phyloP scores from a whole-genome alignment of 2,888 invertebrate genomes.

The Erebia palarica region DNA sequence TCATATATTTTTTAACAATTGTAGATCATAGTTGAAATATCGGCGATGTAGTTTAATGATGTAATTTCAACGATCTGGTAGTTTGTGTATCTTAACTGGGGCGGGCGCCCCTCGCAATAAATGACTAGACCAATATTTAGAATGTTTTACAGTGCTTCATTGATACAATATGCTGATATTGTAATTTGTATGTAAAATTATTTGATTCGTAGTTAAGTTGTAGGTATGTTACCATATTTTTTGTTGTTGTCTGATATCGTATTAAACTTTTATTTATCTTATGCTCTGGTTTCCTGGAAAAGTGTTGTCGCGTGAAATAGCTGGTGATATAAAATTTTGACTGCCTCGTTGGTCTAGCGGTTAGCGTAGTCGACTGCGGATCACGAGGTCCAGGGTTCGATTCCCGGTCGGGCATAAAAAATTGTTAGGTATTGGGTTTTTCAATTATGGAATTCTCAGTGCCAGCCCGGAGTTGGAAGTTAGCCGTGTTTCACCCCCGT shows the following conservation, averaged over 20 bases:
- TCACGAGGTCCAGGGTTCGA: too few relatives aligned
- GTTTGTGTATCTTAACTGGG: slow-evolving; percentile 57
- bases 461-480: too few relatives aligned
- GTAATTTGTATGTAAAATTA: slow-evolving; percentile 66
- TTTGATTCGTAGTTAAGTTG: slow-evolving; percentile 68
- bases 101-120: slow-evolving; percentile 69
- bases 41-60: slow-evolving; percentile 45
- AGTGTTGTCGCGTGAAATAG: too few relatives aligned
- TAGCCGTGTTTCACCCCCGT: too few relatives aligned
- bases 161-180: slow-evolving; percentile 73
- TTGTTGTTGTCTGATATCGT: slow-evolving; percentile 56
- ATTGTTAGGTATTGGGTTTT: too few relatives aligned
- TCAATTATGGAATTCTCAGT: too few relatives aligned
- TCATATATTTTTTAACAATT: slow-evolving; percentile 24
- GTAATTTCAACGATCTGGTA: slow-evolving; percentile 65
- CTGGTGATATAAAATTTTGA: too few relatives aligned
- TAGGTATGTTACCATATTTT: slow-evolving; percentile 75
- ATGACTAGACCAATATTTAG: slow-evolving; percentile 81
- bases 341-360: too few relatives aligned
- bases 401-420: too few relatives aligned
- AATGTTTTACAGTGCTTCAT: slow-evolving; percentile 78
- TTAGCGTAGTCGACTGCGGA: too few relatives aligned
- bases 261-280: slow-evolving; percentile 69
- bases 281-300: neutral
- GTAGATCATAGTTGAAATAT: slow-evolving; percentile 33